Base-by-base conservation (phyloP, 2,888 invertebrate species). In the Germaria angustata region DNA sequence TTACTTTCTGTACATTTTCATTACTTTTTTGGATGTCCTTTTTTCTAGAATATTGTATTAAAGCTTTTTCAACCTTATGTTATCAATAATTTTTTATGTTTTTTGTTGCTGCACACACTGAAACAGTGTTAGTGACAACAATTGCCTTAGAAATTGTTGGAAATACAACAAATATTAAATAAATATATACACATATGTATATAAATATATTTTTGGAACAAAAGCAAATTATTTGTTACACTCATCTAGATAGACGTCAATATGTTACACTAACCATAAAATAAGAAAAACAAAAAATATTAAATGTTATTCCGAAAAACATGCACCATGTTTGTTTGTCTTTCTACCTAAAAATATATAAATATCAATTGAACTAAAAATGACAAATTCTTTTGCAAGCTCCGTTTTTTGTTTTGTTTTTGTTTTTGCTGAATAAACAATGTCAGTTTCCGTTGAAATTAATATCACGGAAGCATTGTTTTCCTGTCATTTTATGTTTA, bases 341-440 rank as follows among this genome's bases (percentile, higher is more conserved):
- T 17, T 55, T 34, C 51, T 22, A 53, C 0, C 53, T 24, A 53
- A 61, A 28, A 36, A 36, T 4, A 17, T 68, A 28, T 28, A 28
- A 57, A 53, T 72, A 76, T 66, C 71, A 72, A 81, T 77, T 57
- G 80, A 81, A 75, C 75, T 69, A 65, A 75, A 80, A 75, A 81
- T 81, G 76, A 69, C 71, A 81, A 76, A 81, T 81, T 71, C 53
- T 76, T 77, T 76, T 71, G 44, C 51, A 41, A 76, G 55, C 77
- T 81, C 71, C 66, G 80, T 11, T 80, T 69, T 49, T 80, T 76
- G 36, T 28, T 28, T n/a, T n/a, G n/a, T n/a, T n/a, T n/a, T n/a
- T n/a, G n/a, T n/a, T 28, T 28, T 28, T 75, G 80, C 76, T 81
- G 53, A 76, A 71, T 44, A 77, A 71, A 81, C 66, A 77, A 72